These are phyloP conservation scores for Patella caerulea DNA, from an alignment of 2,888 invertebrate species.

Conservation along the genomic window DNA sequence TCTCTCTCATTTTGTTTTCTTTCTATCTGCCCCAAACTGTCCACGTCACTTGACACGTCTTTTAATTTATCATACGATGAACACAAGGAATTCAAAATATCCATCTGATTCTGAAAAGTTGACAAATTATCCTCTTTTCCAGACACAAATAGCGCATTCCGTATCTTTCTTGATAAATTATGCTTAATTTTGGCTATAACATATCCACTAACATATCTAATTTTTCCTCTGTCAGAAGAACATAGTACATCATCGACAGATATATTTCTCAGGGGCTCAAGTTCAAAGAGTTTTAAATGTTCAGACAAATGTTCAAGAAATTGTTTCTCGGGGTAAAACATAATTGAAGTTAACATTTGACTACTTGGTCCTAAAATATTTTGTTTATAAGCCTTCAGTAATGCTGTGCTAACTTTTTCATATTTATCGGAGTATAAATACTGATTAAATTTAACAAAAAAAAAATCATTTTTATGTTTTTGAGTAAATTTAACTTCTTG, in stretches of 20 bases:
- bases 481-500: not conserved
- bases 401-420: not conserved
- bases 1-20: conserved; percentile 24
- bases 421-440: not conserved
- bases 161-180: conserved; percentile 9
- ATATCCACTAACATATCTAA: not conserved
- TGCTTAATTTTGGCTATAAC: not conserved
- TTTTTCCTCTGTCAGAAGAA: not conserved
- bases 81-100: not conserved
- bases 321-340: too few species aligned
- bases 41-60: not conserved
- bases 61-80: not conserved
- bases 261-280: not conserved
- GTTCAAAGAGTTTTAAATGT: too few species aligned
- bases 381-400: not conserved
- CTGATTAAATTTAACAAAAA: not conserved
- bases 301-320: too few species aligned
- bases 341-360: too few species aligned
- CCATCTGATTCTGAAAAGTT: not conserved
- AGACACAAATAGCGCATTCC: not conserved
- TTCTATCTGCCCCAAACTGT: conserved; percentile 7
- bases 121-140: not conserved
- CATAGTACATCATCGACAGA: not conserved
- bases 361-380: not conserved
- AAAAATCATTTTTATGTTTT: too few species aligned